These are phyloP conservation scores for Anolis apletophallus DNA, from an alignment of 2,797 vertebrate species.

Conservation along the genomic window DNA sequence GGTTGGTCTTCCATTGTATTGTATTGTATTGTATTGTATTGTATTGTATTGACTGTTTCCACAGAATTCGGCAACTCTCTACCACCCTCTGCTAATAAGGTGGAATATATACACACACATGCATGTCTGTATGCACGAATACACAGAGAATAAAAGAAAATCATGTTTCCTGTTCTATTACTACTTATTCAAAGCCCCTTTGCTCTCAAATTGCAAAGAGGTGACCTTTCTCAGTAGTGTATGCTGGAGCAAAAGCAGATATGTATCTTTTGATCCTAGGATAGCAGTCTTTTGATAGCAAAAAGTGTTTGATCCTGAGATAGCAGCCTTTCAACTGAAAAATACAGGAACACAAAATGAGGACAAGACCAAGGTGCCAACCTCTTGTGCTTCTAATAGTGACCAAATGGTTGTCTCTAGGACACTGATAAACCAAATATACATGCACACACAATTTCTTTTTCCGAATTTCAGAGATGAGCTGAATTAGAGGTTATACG, in stretches of 20 bases:
- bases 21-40: not conserved
- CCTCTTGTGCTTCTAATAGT: not conserved
- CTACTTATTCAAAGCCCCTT: not conserved
- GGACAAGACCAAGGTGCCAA: not conserved
- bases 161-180: no score
- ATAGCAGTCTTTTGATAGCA: conserved; percentile 24
- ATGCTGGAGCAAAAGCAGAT: not conserved
- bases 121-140: no score
- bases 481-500: not conserved
- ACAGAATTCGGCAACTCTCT: no score
- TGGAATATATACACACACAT: not conserved
- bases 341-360: not conserved
- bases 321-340: not conserved
- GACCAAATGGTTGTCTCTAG: not conserved
- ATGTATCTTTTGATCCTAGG: conserved; percentile 9
- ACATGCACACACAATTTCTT: no score
- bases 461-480: not conserved
- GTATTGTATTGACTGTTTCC: not conserved
- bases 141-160: not conserved
- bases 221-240: not conserved
- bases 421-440: not conserved
- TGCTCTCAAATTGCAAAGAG: not conserved
- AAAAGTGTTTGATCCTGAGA: conserved; percentile 15
- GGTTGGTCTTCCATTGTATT: not conserved
- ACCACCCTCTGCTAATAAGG: not conserved